Evolutionary conservation across 2,797 vertebrate species (phyloP), one percentile per base, ranked within the genome.

Genomic region (Rhinoraja longicauda): DNA sequence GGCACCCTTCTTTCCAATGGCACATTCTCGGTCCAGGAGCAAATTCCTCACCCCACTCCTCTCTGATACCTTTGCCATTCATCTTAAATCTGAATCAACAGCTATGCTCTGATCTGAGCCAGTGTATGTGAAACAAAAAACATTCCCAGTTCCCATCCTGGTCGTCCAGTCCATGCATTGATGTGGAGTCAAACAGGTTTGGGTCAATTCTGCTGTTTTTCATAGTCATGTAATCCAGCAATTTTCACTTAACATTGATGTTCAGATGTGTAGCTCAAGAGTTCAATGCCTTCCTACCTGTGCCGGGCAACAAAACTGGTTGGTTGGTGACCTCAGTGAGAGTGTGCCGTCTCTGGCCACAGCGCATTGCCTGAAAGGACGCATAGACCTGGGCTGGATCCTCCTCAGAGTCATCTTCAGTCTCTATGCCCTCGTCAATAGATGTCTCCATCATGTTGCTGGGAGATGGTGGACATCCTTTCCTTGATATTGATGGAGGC

Each of bases 381-480:
- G 97, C 97, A 0, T 98, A 97, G n/a, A 98, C 94, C 90, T 97
- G 97, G 0, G 97, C 95, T 0, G 98, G 97, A 94, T 99, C 98
- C 1, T 99, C 98, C 81, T 99, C 98, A 0, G 96, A 93, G 93
- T 99, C 98, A 1, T 97, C 98, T 94, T 99, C 98, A 0, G 98
- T 96, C 96, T 99, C 99, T 0, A 99, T 97, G 0, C 99, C 99
- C 94, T 99, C 99, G 0, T 99, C 99, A 0, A 99, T 99, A 0
- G 98, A 99, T 0, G 97, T 99, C 94, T 99, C 98, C 98, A 99
- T 99, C 98, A 99, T 97, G 96, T 98, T 99, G 96, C 97, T 98
- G n/a, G 98, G 98, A 59, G 98, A 97, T 0, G 98, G 98, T 45
- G 98, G 97, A 96, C 98, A 98, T n/a, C 97, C 98, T 93, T 99